Evolutionary conservation across 1,140 invertebrate species (phyloP).

Genomic region (Lanistes nyassanus): DNA sequence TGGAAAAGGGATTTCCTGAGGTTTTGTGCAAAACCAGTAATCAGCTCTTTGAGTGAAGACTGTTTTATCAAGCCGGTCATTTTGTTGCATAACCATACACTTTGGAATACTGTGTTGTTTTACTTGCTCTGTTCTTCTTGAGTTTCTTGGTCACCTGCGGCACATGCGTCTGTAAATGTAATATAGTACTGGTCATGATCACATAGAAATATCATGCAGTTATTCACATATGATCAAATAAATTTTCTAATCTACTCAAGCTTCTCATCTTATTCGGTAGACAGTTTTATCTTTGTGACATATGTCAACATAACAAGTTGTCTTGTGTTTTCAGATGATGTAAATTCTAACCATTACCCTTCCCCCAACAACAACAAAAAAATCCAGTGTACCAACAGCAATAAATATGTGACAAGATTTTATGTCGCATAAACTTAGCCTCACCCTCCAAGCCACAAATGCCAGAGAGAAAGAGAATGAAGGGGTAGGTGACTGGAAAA

Average conservation of each 20-base stretch:
- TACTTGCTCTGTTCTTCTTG: slow-evolving; percentile 42
- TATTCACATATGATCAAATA: neutral
- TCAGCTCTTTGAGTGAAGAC: no score
- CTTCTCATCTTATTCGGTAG: neutral
- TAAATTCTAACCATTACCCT: neutral
- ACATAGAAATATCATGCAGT: neutral
- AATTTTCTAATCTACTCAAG: neutral
- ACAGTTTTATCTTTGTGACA: neutral
- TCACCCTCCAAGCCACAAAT: no score
- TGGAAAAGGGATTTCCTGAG: no score
- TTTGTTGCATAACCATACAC: slow-evolving; percentile 55
- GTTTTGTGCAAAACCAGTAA: no score
- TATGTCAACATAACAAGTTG: neutral
- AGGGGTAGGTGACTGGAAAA: neutral
- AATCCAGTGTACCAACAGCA: no score
- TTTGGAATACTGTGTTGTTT: slow-evolving; percentile 51
- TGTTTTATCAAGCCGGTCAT: slow-evolving; percentile 24
- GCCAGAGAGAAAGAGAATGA: neutral
- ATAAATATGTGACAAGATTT: no score
- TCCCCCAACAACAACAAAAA: no score
- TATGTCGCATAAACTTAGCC: no score
- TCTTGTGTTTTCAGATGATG: neutral
- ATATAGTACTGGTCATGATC: neutral
- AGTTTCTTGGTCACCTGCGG: slow-evolving; percentile 44
- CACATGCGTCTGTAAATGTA: slow-evolving; percentile 40